Base-by-base conservation (phyloP, 2,888 invertebrate species). In the Cheilosia scutellata region DNA sequence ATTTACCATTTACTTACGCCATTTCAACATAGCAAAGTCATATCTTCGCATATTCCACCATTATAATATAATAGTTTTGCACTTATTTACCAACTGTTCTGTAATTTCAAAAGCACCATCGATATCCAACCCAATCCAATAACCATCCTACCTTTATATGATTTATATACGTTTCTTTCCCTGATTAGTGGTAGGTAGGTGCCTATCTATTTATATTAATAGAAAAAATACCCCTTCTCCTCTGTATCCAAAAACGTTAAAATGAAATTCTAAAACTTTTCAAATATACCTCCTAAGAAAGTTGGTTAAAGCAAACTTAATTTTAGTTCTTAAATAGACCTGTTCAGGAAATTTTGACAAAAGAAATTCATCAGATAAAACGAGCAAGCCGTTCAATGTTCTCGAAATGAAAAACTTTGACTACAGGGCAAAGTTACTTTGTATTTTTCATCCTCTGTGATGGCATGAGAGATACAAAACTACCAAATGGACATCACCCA, bases 281-380 rank as follows among this genome's bases (percentile, higher is more conserved):
- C 31, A 66, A 47, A 9, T 20, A 62, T 82, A 62, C 47, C 44
- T 53, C 31, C n/a, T 3, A n/a, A 47, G 60, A 37, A 65, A 60
- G 16, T 65, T 44, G 5, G 13, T 40, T 51, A 74, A 58, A 63
- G 49, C 70, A 75, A 84, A 84, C 75, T 80, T 65, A 55, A 84
- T 80, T 65, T 84, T 60, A 65, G 42, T 65, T 63, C 20, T 42
- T 53, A 68, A 74, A 70, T 40, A 16, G 33, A 70, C 51, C 53
- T 75, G 40, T 65, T 58, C 75, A 75, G 65, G 33, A 79, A 80
- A 74, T 60, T 70, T 63, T 70, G 65, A 75, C 84, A 84, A 84
- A 78, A 70, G 84, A 75, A 75, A 58, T 70, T 75, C 74, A 84
- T 84, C 80, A 75, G 75, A 84, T 75, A 70, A 80, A 79, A 75